Percentiles rank a stretch among this genome's conserved stretches.
Evolutionary conservation across 92 coral and sea anemone genomes (phyloP).

Genomic region (Siderastrea siderea): DNA sequence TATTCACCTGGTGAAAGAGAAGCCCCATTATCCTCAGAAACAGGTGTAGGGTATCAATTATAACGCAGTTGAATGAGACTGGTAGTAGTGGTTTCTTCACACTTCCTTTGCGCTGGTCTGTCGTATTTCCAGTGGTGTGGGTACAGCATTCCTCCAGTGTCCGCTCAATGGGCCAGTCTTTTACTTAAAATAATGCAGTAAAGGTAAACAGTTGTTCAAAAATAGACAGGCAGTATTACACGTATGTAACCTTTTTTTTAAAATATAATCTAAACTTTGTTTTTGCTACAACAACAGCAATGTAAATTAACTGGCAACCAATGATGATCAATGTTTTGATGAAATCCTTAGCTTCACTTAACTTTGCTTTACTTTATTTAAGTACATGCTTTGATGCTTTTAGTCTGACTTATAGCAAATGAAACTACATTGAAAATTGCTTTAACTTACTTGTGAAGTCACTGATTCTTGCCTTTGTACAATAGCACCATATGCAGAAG

Average conservation of each 20-base stretch:
- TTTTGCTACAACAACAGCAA: not conserved
- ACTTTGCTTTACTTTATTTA: no score
- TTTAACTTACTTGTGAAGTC: slow-evolving; percentile 30
- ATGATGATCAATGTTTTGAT: no score
- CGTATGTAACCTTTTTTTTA: no score
- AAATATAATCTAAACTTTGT: not conserved
- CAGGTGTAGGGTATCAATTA: slow-evolving; percentile 25
- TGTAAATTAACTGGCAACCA: no score
- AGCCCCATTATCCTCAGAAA: slow-evolving; percentile 31
- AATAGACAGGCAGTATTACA: not conserved
- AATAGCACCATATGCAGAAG: slow-evolving; percentile 31
- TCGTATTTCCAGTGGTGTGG: not conserved
- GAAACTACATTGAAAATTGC: no score
- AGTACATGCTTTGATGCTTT: no score
- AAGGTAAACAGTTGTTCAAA: not conserved
- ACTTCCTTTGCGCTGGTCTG: slow-evolving; percentile 4
- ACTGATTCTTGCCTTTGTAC: slow-evolving; percentile 25
- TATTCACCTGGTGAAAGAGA: slow-evolving; percentile 26
- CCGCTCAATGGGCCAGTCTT: slow-evolving; percentile 33
- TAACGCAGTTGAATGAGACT: slow-evolving; percentile 14
- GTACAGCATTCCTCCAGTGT: not conserved
- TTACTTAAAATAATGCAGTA: slow-evolving; percentile 3
- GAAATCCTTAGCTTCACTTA: no score
- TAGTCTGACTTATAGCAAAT: no score
- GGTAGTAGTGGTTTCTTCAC: slow-evolving; percentile 18